Evolutionary conservation across 2,113 vertebrate species (phyloP).

Genomic region (Lepidiolamprologus cunningtoni): DNA sequence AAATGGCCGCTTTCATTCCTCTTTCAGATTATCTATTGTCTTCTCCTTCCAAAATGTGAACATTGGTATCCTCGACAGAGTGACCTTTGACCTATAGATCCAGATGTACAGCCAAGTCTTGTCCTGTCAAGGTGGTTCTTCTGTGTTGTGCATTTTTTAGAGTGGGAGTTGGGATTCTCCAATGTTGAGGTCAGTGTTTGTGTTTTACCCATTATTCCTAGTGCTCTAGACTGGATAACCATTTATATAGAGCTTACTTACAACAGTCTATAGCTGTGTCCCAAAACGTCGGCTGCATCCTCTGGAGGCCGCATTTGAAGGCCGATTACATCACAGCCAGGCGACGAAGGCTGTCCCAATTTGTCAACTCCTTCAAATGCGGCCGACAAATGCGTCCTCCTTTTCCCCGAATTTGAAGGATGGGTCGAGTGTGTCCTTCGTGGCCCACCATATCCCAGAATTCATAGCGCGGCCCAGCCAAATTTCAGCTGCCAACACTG

Average conservation of each 20-base stretch:
- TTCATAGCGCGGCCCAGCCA: no score
- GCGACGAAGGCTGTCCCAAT: no score
- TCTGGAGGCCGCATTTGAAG: no score
- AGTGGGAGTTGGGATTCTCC: no score
- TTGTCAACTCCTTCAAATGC: no score
- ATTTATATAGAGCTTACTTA: neutral
- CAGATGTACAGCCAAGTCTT: neutral
- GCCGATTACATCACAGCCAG: no score
- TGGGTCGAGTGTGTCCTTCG: neutral
- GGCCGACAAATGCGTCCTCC: accelerated
- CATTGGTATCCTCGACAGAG: neutral
- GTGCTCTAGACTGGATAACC: neutral
- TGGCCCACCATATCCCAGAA: no score
- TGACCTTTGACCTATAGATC: neutral
- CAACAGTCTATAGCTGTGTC: neutral
- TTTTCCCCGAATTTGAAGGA: no score
- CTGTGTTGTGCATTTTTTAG: no score
- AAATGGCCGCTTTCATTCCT: neutral
- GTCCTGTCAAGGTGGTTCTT: neutral
- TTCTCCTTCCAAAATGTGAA: neutral
- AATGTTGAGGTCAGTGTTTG: no score
- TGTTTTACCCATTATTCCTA: neutral
- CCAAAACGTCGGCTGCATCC: no score
- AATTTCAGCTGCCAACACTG: no score
- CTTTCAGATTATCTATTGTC: neutral